These are phyloP conservation scores for Crotalus helleri DNA, from an alignment of 2,113 vertebrate genomes.

Conservation along the genomic window DNA sequence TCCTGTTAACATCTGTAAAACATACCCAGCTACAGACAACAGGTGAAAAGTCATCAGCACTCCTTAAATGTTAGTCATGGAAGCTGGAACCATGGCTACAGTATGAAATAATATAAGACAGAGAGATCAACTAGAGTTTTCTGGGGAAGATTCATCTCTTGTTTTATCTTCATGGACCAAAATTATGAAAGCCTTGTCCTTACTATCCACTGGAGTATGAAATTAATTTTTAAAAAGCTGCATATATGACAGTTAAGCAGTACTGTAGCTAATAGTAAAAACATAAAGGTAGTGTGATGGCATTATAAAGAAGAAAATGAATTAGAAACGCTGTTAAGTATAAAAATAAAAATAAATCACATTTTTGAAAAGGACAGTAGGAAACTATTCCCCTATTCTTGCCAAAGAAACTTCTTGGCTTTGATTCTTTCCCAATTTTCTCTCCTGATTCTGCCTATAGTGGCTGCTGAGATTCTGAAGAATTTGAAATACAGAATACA, in stretches of 20 bases:
- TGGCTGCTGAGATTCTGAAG: not conserved
- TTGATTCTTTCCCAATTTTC: not conserved
- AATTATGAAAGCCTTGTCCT: not conserved
- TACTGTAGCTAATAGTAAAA: not conserved
- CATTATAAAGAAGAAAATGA: not conserved
- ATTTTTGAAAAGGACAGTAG: not conserved
- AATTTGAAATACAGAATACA: not conserved
- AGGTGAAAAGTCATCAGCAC: not conserved
- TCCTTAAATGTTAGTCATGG: not conserved
- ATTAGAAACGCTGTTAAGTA: not conserved
- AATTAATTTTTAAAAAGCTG: slow-evolving; percentile 7
- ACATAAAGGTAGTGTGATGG: not conserved
- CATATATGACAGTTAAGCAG: not conserved
- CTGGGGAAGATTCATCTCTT: not conserved
- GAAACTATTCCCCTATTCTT: not conserved
- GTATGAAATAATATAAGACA: not conserved
- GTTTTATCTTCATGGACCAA: not conserved
- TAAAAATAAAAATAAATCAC: not conserved
- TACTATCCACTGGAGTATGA: slow-evolving; percentile 1
- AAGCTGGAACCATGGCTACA: not conserved
- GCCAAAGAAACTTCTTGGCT: not conserved
- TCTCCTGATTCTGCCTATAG: not conserved
- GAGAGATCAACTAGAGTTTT: not conserved
- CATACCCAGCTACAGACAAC: not conserved
- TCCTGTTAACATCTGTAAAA: not conserved